These are phyloP conservation scores for Sparus aurata DNA, from an alignment of 2,797 vertebrate species.

Conservation along the genomic window DNA sequence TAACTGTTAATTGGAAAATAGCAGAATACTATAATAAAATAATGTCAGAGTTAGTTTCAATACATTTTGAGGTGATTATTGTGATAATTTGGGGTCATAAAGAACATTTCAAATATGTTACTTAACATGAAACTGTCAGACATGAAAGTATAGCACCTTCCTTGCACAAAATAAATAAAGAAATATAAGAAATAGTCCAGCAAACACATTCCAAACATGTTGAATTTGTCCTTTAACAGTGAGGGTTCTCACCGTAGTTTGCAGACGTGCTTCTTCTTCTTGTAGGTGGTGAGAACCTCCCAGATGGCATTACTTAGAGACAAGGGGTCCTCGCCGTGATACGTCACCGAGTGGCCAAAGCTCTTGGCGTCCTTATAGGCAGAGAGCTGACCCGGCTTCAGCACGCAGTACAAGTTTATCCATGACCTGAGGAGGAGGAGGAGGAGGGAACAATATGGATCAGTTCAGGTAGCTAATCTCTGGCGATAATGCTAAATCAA, in stretches of 20 bases:
- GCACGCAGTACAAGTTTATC: conserved; percentile 95
- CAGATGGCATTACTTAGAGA: conserved; percentile 88
- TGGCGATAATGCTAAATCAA: conserved; percentile 26
- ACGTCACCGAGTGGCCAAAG: conserved; percentile 88
- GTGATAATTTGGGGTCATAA: no score
- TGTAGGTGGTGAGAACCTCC: conserved; percentile 92
- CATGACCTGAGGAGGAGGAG: conserved; percentile 89
- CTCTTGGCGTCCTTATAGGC: conserved; percentile 95
- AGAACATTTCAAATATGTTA: no score
- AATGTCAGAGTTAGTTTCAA: no score
- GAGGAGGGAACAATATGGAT: conserved; percentile 11
- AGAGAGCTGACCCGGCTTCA: conserved; percentile 90
- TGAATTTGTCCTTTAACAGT: not conserved
- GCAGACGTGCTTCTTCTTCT: conserved; percentile 96
- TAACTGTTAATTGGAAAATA: no score
- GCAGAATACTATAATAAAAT: no score
- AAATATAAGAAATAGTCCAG: not conserved
- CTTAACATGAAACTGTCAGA: no score
- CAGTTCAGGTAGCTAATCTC: conserved; percentile 19
- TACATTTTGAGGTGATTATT: no score
- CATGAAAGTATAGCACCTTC: not conserved
- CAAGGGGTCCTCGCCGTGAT: conserved; percentile 93
- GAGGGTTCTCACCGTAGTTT: conserved; percentile 89
- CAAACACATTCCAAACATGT: not conserved
- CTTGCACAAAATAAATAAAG: not conserved